phyloP scores from a whole-genome alignment of 2,113 vertebrate genomes.

The Hippotragus niger region DNA sequence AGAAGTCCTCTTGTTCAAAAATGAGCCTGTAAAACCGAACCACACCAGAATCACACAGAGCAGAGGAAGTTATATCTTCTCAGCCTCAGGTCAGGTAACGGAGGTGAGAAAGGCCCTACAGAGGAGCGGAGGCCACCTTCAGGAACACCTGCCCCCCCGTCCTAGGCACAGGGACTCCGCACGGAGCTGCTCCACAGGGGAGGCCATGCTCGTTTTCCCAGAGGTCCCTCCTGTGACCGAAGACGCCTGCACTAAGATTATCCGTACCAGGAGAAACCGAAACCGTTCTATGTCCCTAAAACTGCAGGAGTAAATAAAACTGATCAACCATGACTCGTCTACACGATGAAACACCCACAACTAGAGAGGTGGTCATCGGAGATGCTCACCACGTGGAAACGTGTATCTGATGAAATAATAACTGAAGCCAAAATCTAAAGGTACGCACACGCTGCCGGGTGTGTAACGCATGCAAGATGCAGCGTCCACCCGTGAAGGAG shows the following conservation, averaged over 20 bases:
- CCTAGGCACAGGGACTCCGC: neutral
- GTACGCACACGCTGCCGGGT: fast-evolving
- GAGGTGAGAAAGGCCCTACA: neutral
- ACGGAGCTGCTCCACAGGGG: neutral
- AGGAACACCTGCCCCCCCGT: neutral
- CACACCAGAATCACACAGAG: neutral
- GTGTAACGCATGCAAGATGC: neutral
- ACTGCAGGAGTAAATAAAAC: neutral
- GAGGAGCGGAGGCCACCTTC: neutral
- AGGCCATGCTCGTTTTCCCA: neutral
- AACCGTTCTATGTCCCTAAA: neutral
- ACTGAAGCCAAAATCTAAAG: neutral
- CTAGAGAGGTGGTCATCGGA: neutral
- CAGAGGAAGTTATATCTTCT: neutral
- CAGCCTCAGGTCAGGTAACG: neutral
- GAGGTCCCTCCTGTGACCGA: neutral
- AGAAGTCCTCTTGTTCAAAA: neutral
- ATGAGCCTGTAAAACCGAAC: neutral
- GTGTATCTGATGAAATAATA: neutral
- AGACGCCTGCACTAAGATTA: neutral
- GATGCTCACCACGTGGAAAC: neutral
- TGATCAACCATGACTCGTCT: neutral
- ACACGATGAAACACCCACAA: neutral
- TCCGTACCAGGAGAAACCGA: neutral
- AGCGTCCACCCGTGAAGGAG: neutral